Evolutionary conservation across 2,888 invertebrate genomes (phyloP), one percentile per base, ranked within the genome.

Genomic region (Ennomos quercinarius): DNA sequence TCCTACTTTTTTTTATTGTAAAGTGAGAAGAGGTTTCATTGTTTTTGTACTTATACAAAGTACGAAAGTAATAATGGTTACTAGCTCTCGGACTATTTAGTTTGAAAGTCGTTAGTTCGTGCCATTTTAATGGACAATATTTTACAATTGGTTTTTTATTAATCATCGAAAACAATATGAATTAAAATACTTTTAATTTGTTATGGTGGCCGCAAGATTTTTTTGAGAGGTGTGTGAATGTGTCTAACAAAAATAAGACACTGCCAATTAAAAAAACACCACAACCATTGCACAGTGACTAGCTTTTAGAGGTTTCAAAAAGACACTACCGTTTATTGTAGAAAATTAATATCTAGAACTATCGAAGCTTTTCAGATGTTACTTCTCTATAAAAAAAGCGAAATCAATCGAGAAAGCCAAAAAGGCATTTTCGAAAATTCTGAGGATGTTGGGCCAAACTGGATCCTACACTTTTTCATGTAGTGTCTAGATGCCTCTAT

Each of bases 231-330:
- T 38, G 57, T 57, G 49, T 57, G 49, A 61, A 52, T 57, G 57
- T 61, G 61, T 61, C 61, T 61, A 61, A 57, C 57, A 49, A 61
- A 53, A n/a, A 41, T 17, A 45, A 43, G 55, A 60, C 60, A 65
- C 64, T 66, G 64, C 62, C 64, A 40, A 61, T 56, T 48, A 47
- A 61, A 47, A 48, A 43, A 40, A 58, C 35, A 67, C 62, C 57
- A 69, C 62, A 64, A 56, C 45, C 56, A 52, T 60, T 39, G 27
- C 13, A 44, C 13, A 44, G 1, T 17, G 17, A 17, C 17, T 36
- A 53, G 37, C 6, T 43, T 36, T 10, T 0, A 10, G 11, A 17
- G 40, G 35, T 45, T 4, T 27, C 27, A 27, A 27, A 27, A 27
- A 27, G 27, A 27, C 27, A 27, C 27, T 27, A 6, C 27, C 5